A percentile compares a stretch with the other conserved stretches of the same genome.
phyloP scores from a whole-genome alignment of 2,797 vertebrate species.

The Rallus crepitans region DNA sequence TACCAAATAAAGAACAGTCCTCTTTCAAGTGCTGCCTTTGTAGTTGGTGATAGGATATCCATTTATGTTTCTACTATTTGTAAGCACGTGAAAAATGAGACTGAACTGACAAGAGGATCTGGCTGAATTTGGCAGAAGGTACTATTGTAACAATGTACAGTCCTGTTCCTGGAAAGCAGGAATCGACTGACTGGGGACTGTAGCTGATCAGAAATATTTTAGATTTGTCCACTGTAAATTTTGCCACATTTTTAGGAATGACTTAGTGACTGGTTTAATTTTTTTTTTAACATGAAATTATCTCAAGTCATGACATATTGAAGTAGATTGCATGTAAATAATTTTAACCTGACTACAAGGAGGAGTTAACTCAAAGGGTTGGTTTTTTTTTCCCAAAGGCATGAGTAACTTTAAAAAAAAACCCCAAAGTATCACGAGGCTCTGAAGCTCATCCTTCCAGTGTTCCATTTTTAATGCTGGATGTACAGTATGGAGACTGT shows the following conservation, averaged over 20 bases:
- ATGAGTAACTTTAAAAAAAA: neutral
- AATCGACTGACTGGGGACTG: neutral
- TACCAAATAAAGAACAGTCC: conserved; percentile 8
- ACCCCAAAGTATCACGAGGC: neutral
- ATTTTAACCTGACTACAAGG: neutral
- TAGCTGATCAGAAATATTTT: neutral
- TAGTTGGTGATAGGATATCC: neutral
- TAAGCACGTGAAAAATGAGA: neutral
- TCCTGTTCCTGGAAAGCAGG: neutral
- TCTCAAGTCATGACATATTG: neutral
- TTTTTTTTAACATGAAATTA: neutral
- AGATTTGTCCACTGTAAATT: neutral
- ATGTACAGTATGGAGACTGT: neutral
- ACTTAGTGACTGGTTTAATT: neutral
- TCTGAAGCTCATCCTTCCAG: neutral
- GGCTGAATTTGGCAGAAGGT: neutral
- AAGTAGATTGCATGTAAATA: neutral
- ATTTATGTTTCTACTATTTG: neutral
- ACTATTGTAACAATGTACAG: neutral
- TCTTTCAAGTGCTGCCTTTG: neutral
- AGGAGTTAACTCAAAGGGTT: conserved; percentile 2
- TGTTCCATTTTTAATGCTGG: neutral
- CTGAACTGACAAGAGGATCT: neutral
- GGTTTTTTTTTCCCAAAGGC: neutral
- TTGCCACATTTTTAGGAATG: neutral